A percentile compares a stretch with the other conserved stretches of the same genome.
These are phyloP conservation scores for Heliconius sara DNA, from an alignment of 2,888 invertebrate species.

Conservation along the genomic window DNA sequence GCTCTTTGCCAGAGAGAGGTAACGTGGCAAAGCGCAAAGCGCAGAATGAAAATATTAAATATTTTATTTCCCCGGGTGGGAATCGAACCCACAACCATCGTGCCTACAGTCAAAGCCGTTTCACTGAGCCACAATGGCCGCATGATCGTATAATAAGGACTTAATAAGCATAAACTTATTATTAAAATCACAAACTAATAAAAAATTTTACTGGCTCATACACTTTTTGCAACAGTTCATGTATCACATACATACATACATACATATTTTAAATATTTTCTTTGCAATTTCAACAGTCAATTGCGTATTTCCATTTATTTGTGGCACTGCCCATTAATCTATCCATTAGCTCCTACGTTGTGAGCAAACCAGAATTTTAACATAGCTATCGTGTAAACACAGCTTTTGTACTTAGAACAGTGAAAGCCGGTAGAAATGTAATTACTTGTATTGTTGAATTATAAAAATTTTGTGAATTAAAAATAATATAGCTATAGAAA, in stretches of 20 bases:
- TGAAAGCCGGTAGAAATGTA: not conserved
- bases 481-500: too few species aligned
- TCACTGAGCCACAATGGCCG: not conserved
- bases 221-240: slow-evolving; percentile 1
- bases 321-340: slow-evolving; percentile 38
- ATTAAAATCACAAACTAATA: not conserved
- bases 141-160: not conserved
- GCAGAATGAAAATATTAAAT: too few species aligned
- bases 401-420: slow-evolving; percentile 22
- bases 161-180: not conserved
- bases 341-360: slow-evolving; percentile 43
- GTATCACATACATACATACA: not conserved
- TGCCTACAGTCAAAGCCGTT: not conserved
- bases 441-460: not conserved
- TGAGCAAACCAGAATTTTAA: slow-evolving; percentile 39
- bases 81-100: not conserved
- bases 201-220: not conserved
- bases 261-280: slow-evolving; percentile 8
- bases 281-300: slow-evolving; percentile 14
- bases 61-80: not conserved
- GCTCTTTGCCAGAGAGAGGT: too few species aligned
- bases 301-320: slow-evolving; percentile 31
- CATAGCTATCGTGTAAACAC: slow-evolving; percentile 42
- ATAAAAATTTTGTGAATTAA: too few species aligned
- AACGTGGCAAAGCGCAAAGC: too few species aligned